phyloP scores from a whole-genome alignment of 2,888 invertebrate genomes.

The Tipula helvola region DNA sequence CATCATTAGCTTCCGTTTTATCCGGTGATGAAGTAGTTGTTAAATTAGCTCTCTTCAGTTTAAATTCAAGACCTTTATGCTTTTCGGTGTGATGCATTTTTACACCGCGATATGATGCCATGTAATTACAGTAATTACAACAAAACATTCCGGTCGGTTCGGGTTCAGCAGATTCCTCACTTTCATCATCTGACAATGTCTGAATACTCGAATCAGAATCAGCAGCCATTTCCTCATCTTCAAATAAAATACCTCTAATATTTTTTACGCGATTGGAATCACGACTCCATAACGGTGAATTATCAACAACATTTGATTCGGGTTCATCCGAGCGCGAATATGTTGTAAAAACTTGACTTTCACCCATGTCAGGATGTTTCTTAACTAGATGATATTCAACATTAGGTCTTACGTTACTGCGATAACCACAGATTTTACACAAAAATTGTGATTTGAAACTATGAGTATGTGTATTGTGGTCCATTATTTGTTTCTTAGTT shows the following conservation, averaged over 20 bases:
- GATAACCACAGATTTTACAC: slow-evolving; percentile 54
- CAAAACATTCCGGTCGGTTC: neutral
- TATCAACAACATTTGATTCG: slow-evolving; percentile 29
- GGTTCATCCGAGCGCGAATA: neutral
- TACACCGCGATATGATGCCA: neutral
- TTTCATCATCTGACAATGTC: neutral
- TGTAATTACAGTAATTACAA: neutral
- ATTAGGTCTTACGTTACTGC: slow-evolving; percentile 39
- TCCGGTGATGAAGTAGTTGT: neutral
- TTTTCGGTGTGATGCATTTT: neutral
- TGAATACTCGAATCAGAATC: neutral
- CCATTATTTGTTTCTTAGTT: slow-evolving; percentile 44
- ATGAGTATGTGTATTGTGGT: slow-evolving; percentile 48
- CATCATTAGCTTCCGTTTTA: neutral
- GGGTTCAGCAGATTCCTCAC: neutral
- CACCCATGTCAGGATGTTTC: slow-evolving; percentile 40
- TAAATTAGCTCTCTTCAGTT: neutral
- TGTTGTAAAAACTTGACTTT: slow-evolving; percentile 33
- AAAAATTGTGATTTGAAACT: slow-evolving; percentile 54
- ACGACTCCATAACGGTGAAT: slow-evolving; percentile 48
- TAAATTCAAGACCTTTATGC: neutral
- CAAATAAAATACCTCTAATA: slow-evolving; percentile 47
- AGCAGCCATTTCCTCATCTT: slow-evolving; percentile 30
- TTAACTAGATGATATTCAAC: slow-evolving; percentile 47
- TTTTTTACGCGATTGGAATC: slow-evolving; percentile 41